phyloP scores from a whole-genome alignment of 1,140 invertebrate species.

The Drosophila rufa region DNA sequence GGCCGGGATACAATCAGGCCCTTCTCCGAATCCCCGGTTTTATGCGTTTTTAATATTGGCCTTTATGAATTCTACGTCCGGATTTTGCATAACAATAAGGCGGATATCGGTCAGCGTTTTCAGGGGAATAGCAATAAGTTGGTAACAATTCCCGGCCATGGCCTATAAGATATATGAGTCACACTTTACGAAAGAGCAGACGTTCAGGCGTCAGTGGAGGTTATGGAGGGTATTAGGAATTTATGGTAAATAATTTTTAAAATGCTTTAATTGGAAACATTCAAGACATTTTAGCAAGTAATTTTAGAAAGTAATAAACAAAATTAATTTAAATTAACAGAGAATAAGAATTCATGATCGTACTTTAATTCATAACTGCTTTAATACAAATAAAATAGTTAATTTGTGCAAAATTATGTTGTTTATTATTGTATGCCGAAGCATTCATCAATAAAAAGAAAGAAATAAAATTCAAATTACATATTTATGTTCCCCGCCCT shows the following conservation, averaged over 20 bases:
- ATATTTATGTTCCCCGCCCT: not conserved
- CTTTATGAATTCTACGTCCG: constrained; percentile 63
- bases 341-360: too few species aligned
- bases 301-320: not conserved
- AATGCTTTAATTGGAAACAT: not conserved
- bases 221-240: not conserved
- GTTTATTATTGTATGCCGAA: too few species aligned
- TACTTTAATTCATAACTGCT: too few species aligned
- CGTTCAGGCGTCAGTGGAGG: constrained; percentile 12
- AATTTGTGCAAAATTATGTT: too few species aligned
- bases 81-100: constrained; percentile 78
- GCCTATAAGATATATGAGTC: not conserved
- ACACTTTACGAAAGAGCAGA: constrained; percentile 4
- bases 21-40: constrained; percentile 41
- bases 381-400: too few species aligned
- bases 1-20: constrained; percentile 46
- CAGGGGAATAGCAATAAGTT: constrained; percentile 20
- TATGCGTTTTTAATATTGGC: constrained; percentile 77
- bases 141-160: constrained; percentile 1
- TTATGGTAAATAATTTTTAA: not conserved
- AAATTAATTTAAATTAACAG: not conserved
- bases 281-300: not conserved
- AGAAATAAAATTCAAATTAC: not conserved
- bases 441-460: too few species aligned
- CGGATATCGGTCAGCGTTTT: constrained; percentile 67